Evolutionary conservation across 2,113 vertebrate genomes (phyloP).

Genomic region (Pseudorhombus dupliciocellatus): DNA sequence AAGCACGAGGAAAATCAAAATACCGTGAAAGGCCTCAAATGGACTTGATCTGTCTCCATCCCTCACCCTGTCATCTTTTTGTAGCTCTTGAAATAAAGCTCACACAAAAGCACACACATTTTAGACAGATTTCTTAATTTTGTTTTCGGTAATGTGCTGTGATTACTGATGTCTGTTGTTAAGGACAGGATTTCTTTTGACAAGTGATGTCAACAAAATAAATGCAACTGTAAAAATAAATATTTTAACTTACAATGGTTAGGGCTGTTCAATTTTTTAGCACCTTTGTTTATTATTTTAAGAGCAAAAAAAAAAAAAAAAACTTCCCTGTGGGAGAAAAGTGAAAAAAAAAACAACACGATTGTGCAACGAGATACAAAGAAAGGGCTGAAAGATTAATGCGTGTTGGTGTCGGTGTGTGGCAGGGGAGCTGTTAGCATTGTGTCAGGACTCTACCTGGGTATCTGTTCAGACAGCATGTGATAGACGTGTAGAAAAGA

Average conservation of each 20-base stretch:
- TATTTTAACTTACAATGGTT: constrained; percentile 16
- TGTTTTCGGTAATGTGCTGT: constrained; percentile 1
- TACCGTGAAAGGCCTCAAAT: constrained; percentile 71
- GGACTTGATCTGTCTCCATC: constrained; percentile 61
- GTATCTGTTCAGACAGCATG: constrained; percentile 50
- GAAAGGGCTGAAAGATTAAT: constrained; percentile 69
- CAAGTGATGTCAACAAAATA: neutral
- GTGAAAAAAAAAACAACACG: constrained; percentile 59
- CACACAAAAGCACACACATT: constrained; percentile 29
- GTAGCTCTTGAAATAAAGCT: constrained; percentile 23
- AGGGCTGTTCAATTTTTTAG: constrained; percentile 34
- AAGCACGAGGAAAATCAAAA: constrained; percentile 61
- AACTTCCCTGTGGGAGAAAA: constrained; percentile 35
- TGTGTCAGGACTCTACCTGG: constrained; percentile 72
- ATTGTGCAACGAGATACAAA: constrained; percentile 36
- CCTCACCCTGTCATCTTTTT: constrained; percentile 64
- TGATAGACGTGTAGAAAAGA: constrained; percentile 69
- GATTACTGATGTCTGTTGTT: constrained; percentile 24
- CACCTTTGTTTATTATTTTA: constrained; percentile 2
- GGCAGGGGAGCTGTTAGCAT: constrained; percentile 70
- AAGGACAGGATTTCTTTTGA: neutral
- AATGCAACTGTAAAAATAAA: neutral
- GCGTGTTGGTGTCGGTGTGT: constrained; percentile 29
- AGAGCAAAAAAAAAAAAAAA: neutral
- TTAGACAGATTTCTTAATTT: neutral